phyloP scores from a whole-genome alignment of 2,888 invertebrate genomes.

The Drosophila incognita region DNA sequence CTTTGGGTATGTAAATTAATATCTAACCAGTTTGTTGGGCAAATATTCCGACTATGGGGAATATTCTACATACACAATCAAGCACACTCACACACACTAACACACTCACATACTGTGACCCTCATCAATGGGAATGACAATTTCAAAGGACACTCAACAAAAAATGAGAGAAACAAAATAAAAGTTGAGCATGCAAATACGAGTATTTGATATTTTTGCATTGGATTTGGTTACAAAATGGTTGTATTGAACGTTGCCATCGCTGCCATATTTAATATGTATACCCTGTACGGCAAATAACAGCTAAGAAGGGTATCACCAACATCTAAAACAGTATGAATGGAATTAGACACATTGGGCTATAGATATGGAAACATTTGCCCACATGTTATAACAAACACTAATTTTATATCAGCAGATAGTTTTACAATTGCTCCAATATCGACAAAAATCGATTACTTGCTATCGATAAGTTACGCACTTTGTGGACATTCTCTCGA shows the following conservation, averaged over 20 bases:
- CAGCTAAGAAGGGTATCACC: not conserved
- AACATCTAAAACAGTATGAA: not conserved
- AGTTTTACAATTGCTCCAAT: not conserved
- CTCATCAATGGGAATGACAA: slow-evolving; percentile 50
- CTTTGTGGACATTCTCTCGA: not conserved
- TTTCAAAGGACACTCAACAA: slow-evolving; percentile 22
- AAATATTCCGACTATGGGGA: slow-evolving; percentile 46
- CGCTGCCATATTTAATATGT: slow-evolving; percentile 14
- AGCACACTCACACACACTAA: not conserved
- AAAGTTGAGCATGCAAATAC: slow-evolving; percentile 26
- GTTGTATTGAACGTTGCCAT: slow-evolving; percentile 21
- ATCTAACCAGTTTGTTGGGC: slow-evolving; percentile 53
- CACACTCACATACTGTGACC: slow-evolving; percentile 28
- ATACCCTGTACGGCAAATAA: not conserved
- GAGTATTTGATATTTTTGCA: slow-evolving; percentile 45
- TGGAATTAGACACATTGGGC: not conserved
- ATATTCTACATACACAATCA: slow-evolving; percentile 16
- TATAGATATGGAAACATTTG: not conserved
- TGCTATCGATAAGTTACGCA: no score
- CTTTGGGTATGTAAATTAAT: slow-evolving; percentile 22
- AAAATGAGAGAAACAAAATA: slow-evolving; percentile 14
- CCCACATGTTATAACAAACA: not conserved
- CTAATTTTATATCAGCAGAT: not conserved
- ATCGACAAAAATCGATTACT: not conserved
- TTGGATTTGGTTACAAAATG: slow-evolving; percentile 35